phyloP scores from a whole-genome alignment of 35 echinoderm and acorn worm genomes.

The Amphiura filiformis region DNA sequence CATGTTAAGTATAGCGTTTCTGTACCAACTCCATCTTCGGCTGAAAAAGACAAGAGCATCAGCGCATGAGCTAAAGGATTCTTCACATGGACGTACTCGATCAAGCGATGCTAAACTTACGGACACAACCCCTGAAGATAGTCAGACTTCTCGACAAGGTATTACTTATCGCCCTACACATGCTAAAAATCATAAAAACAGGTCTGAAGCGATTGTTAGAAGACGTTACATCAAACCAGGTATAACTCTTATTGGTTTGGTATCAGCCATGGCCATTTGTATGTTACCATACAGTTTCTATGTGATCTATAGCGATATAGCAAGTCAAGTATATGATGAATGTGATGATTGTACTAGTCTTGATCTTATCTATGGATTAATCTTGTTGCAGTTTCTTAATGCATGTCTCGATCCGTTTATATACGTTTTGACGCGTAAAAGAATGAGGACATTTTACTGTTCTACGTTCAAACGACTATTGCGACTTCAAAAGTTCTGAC shows the following conservation, averaged over 20 bases:
- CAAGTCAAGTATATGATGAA: too few species aligned
- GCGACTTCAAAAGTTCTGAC: too few species aligned
- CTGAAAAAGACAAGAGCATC: not conserved
- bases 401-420: not conserved
- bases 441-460: not conserved
- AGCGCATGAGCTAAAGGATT: too few species aligned
- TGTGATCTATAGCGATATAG: not conserved
- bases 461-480: too few species aligned
- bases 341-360: not conserved
- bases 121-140: too few species aligned
- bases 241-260: not conserved
- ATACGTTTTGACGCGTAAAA: not conserved
- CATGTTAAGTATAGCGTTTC: not conserved
- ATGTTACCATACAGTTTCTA: constrained; percentile 12
- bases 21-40: not conserved
- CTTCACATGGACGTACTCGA: too few species aligned
- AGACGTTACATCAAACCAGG: not conserved
- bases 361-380: not conserved
- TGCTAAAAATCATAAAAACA: too few species aligned
- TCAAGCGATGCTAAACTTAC: too few species aligned
- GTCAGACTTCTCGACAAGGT: too few species aligned
- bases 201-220: too few species aligned
- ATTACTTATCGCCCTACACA: too few species aligned
- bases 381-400: not conserved
- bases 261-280: constrained; percentile 2